Percentiles rank a stretch among this genome's conserved stretches.
phyloP scores from a whole-genome alignment of 53 echinoderm and acorn worm genomes.

The Arbacia lixula region DNA sequence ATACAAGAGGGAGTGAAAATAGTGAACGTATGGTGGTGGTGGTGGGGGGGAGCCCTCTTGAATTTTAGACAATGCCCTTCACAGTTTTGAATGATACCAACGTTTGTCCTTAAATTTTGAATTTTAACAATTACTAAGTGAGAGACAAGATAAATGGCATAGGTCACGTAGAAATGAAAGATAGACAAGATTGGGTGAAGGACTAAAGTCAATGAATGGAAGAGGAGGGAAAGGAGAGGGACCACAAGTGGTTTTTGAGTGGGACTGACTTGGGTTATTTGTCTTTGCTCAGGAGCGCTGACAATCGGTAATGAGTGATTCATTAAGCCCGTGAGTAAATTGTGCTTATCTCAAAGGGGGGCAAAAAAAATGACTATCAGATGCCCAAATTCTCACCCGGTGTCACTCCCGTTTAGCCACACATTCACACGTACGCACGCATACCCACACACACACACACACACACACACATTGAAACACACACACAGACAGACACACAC shows the following conservation, averaged over 20 bases:
- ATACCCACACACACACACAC: slow-evolving; percentile 24
- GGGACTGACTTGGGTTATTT: slow-evolving; percentile 50
- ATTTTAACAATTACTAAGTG: too few species aligned
- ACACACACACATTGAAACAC: too few species aligned
- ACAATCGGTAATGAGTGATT: slow-evolving; percentile 51
- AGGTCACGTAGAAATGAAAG: neutral
- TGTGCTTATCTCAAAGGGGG: slow-evolving; percentile 19
- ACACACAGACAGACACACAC: slow-evolving; percentile 16
- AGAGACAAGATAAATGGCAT: neutral
- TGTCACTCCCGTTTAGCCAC: too few species aligned
- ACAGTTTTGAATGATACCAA: too few species aligned
- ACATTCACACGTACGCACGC: too few species aligned
- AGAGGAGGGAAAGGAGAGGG: neutral
- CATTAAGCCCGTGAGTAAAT: slow-evolving; percentile 42
- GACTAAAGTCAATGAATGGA: neutral
- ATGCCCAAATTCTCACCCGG: neutral
- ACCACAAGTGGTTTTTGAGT: slow-evolving; percentile 18
- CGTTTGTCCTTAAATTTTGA: too few species aligned
- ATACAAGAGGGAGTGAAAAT: too few species aligned
- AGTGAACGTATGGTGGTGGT: too few species aligned
- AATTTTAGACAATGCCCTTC: too few species aligned
- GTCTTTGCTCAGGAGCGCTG: slow-evolving; percentile 32
- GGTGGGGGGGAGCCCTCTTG: too few species aligned
- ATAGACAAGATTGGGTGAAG: neutral
- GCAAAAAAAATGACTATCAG: slow-evolving; percentile 17